Evolutionary conservation across 2,888 invertebrate genomes (phyloP), one percentile per base, ranked within the genome.

Genomic region (Netelia virgata): DNA sequence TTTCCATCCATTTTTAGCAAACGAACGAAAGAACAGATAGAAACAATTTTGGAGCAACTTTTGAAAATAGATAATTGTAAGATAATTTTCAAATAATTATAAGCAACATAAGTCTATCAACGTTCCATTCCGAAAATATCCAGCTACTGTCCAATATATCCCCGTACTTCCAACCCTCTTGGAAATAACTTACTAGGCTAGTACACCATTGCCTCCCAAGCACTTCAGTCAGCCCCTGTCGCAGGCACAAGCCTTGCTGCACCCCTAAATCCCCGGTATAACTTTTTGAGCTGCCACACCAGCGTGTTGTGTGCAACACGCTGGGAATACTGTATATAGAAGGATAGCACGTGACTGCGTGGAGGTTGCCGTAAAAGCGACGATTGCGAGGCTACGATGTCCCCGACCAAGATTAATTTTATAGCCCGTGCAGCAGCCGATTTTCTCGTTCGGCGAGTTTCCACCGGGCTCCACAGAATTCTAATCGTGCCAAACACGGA

Each of bases 241-340:
- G 50, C 47, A 14, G 57, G 47, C 18, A 16, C 66, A 41, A 83
- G 63, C 78, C 78, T 69, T 63, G 61, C 41, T 63, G 61, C 41
- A 50, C 16, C 28, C 59, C 41, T 50, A 77, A 76, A 84, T 81
- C 76, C 83, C 83, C 53, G 36, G 61, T 76, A 66, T 84, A 80
- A 84, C 80, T 81, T 84, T 80, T 72, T 66, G 68, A 47, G 59
- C 20, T 63, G n/a, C 18, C 55, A 53, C 64, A 47, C 20, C 53
- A 16, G 36, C 11, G 55, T 55, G 55, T 55, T 41, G 59, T 41
- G n/a, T 20, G 10, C 50, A 53, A 10, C 50, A 18, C 47, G 68
- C 28, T 69, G 23, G 41, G 47, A 43, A 41, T 57, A 16, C 57
- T 61, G 61, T 61, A 61, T 61, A 18, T 18, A 10, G 14, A 28